Conservation (phyloP, 2,888 invertebrate genomes). For the Ophion slaviceki region DNA sequence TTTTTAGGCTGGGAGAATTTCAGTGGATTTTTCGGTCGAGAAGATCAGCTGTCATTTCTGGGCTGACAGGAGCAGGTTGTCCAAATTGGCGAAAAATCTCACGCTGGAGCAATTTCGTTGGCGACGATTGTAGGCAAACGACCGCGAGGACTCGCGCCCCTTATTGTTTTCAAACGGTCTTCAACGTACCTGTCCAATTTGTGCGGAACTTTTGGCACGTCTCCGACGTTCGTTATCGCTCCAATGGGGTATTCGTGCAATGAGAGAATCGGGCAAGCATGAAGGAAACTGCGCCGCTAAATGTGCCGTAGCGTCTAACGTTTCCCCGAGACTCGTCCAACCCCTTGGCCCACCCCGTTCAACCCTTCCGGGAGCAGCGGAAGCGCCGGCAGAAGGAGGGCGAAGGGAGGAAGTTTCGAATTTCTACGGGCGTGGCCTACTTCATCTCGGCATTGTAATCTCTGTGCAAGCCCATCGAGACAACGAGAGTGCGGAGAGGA, state of each 20-base stretch:
- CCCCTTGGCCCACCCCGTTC: constrained; percentile 18
- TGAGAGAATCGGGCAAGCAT: constrained; percentile 63
- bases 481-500: constrained; percentile 50
- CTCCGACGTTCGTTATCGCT: constrained; percentile 43
- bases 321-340: constrained; percentile 5
- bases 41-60: background rate
- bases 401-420: constrained; percentile 60
- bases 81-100: background rate
- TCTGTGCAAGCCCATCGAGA: constrained; percentile 67
- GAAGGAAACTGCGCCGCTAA: constrained; percentile 63
- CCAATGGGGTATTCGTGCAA: constrained; percentile 34
- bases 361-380: constrained; percentile 36
- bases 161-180: constrained; percentile 35
- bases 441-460: constrained; percentile 67
- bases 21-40: background rate
- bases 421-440: constrained; percentile 68
- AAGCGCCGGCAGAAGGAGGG: constrained; percentile 19
- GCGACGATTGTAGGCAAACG: background rate
- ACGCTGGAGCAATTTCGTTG: background rate
- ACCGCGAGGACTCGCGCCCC: background rate
- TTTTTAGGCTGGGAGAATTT: background rate
- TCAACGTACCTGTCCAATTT: constrained; percentile 61
- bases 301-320: constrained; percentile 49
- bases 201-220: constrained; percentile 54
- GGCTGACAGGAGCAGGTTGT: background rate